A percentile compares a stretch with the other conserved stretches of the same genome.
Conservation (phyloP, 2,797 vertebrate genomes). For the Falco concolor region DNA sequence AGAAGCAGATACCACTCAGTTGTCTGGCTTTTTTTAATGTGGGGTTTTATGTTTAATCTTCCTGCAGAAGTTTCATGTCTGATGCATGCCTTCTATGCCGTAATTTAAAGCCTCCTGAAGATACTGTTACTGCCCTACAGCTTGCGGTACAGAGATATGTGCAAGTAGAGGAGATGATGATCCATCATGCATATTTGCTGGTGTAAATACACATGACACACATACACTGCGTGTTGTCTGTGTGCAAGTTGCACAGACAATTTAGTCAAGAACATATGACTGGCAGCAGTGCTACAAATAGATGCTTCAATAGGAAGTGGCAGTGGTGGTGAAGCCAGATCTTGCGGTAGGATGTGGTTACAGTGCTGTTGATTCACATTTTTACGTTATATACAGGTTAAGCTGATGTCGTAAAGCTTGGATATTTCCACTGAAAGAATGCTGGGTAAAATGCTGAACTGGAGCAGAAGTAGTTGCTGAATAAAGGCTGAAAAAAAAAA, state of each 20-base stretch:
- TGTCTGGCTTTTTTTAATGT: background rate
- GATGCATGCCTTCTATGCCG: background rate
- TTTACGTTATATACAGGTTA: background rate
- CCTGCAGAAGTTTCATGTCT: background rate
- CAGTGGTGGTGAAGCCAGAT: background rate
- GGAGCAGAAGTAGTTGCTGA: constrained; percentile 37
- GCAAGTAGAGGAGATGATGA: background rate
- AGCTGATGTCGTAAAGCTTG: background rate
- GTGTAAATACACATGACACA: background rate
- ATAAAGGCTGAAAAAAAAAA: background rate
- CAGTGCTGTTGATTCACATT: constrained; percentile 16
- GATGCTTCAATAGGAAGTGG: constrained; percentile 21
- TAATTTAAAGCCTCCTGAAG: background rate
- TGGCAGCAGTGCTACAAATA: background rate
- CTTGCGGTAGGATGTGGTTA: constrained; percentile 58
- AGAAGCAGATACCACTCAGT: background rate
- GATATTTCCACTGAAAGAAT: background rate
- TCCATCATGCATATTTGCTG: background rate
- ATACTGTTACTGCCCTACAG: background rate
- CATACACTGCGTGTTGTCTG: background rate
- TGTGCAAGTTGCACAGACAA: background rate
- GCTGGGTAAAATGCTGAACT: constrained; percentile 36
- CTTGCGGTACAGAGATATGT: background rate
- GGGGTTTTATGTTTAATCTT: background rate
- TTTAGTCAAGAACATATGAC: background rate